Percentiles rank a stretch among this genome's conserved stretches.
These are phyloP conservation scores for Podocnemis expansa DNA, from an alignment of 2,113 vertebrate genomes.

Conservation along the genomic window DNA sequence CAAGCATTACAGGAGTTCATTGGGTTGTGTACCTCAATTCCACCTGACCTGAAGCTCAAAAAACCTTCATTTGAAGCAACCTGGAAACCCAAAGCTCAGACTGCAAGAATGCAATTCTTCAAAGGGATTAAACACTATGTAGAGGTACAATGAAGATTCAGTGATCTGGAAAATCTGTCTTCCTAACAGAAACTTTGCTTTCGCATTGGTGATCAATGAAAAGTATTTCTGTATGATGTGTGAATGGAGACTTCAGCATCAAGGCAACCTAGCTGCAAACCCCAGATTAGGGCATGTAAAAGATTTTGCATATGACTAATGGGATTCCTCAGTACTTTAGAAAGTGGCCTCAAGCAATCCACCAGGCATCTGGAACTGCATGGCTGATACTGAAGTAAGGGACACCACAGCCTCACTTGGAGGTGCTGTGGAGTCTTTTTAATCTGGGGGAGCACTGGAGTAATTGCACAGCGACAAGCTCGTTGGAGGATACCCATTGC, in stretches of 20 bases:
- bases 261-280: background rate
- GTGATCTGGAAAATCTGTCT: background rate
- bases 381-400: rapidly evolving
- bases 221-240: background rate
- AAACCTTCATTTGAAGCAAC: background rate
- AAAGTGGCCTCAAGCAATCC: background rate
- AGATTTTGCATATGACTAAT: background rate
- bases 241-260: background rate
- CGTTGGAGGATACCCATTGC: background rate
- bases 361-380: rapidly evolving
- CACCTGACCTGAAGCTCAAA: background rate
- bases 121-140: background rate
- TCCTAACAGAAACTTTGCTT: background rate
- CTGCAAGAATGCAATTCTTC: background rate
- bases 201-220: background rate
- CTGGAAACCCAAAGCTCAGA: background rate
- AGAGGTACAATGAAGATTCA: background rate
- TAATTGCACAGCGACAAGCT: background rate
- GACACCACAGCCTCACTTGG: background rate
- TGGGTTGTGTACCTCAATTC: background rate
- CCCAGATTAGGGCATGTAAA: background rate
- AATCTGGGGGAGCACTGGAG: background rate
- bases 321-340: background rate
- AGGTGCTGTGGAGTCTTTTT: background rate
- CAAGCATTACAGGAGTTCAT: background rate